Base-by-base conservation (phyloP, 2,113 vertebrate species). In the Bos taurus region DNA sequence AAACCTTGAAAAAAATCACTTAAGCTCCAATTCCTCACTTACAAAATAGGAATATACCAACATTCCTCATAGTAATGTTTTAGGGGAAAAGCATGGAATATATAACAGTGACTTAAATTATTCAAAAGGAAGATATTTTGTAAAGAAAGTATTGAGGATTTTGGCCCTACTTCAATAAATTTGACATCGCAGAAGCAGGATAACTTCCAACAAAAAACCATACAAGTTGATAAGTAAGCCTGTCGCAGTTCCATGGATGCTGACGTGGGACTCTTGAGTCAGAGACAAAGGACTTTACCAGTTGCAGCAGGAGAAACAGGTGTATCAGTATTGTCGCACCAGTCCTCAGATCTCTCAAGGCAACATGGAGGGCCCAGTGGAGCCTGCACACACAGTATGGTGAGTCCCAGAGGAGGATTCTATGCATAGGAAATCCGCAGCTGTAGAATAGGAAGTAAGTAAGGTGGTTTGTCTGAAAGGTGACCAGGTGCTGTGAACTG, bases 1-100 rank as follows among this genome's bases (percentile, higher is more conserved):
- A 40, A 10, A 94, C 28, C 33, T 94, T 95, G 36, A 81, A 48
- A 93, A 96, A 88, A 92, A 81, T 54, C 30, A 88, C 87, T 88
- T 80, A 50, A 3, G 25, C 6, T 84, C n/a, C 21, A 95, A 78
- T 54, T 77, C 52, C 64, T 88, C 78, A 78, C 40, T 94, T 64
- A 94, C 36, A 88, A 64, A 90, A 52, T 48, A 19, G 26, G 33
- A 85, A 52, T 84, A 84, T 95, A 84, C 11, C 36, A 54, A 2
- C 40, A 85, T 74, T 81, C 11, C 56, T 90, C 81, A 90, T 40
- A 60, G 84, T 54, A n/a, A 64, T 74, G n/a, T 52, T 92, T 67
- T 80, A 62, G 11, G 15, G n/a, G 16, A 6, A 64, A 77, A 62
- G 77, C n/a, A 77, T 6, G 26, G 15, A 96, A 8, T 30, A 60